phyloP scores from a whole-genome alignment of 2,797 vertebrate genomes.

The Argya squamiceps region DNA sequence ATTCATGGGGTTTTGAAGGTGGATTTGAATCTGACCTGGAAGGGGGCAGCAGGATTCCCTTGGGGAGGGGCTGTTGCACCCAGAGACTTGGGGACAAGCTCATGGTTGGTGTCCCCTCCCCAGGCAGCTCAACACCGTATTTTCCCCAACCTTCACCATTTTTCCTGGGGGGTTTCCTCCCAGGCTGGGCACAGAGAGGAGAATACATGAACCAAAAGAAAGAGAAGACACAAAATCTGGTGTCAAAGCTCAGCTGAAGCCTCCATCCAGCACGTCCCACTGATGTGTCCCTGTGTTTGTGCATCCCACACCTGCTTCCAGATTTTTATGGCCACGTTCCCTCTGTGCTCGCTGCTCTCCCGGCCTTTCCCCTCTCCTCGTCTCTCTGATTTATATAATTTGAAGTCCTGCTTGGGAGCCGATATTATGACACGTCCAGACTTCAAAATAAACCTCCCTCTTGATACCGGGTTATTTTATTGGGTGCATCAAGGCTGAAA shows the following conservation, averaged over 20 bases:
- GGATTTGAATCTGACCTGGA: neutral
- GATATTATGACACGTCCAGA: slow-evolving; percentile 66
- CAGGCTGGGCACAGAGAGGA: neutral
- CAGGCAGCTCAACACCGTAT: fast-evolving
- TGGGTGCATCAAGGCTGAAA: slow-evolving; percentile 70
- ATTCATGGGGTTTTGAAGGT: neutral
- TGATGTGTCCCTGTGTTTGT: neutral
- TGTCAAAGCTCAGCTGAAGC: neutral
- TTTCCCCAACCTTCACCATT: neutral
- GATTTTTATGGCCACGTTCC: neutral
- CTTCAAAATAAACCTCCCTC: slow-evolving; percentile 76
- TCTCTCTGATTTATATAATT: slow-evolving; percentile 63
- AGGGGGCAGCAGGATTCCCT: neutral
- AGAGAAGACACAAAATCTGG: neutral
- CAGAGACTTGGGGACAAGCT: neutral
- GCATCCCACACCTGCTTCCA: neutral
- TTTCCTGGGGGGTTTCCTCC: neutral
- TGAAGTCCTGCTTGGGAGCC: slow-evolving; percentile 65
- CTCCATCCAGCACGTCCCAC: neutral
- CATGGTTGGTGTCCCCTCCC: neutral
- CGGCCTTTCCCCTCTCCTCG: slow-evolving; percentile 60
- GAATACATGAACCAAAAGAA: neutral
- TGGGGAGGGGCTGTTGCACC: neutral
- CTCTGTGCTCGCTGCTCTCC: neutral
- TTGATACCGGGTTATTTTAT: slow-evolving; percentile 72